phyloP scores from a whole-genome alignment of 2,888 invertebrate genomes.

The Leptinotarsa juncta region DNA sequence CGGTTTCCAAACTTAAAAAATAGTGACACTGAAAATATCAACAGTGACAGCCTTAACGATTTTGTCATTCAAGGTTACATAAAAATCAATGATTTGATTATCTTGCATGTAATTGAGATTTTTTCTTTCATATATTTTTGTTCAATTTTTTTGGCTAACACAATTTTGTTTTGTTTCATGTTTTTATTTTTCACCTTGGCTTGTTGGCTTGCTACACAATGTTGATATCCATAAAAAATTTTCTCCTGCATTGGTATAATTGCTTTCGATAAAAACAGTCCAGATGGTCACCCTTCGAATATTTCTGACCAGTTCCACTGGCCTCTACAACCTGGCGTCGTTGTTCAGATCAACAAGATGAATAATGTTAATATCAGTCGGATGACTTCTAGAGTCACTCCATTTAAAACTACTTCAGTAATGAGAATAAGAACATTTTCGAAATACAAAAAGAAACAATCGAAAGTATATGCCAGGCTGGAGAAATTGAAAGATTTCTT shows the following conservation, averaged over 20 bases:
- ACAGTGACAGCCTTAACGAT: too few species aligned
- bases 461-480: conserved; percentile 62
- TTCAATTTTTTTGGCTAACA: conserved; percentile 37
- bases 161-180: conserved; percentile 53
- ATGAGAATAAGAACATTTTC: conserved; percentile 47
- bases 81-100: neutral
- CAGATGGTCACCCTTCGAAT: conserved; percentile 66
- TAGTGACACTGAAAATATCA: too few species aligned
- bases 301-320: conserved; percentile 72
- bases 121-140: conserved; percentile 40
- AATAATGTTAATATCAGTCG: conserved; percentile 71
- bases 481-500: conserved; percentile 60
- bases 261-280: conserved; percentile 57
- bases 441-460: conserved; percentile 59
- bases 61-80: too few species aligned
- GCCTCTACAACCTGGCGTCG: conserved; percentile 89
- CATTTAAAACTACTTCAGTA: conserved; percentile 55
- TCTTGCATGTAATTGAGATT: neutral
- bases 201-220: conserved; percentile 15
- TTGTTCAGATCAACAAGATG: conserved; percentile 88
- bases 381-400: conserved; percentile 54
- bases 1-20: too few species aligned
- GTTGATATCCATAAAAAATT: neutral
- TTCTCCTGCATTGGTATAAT: neutral
- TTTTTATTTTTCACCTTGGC: conserved; percentile 51